Base-by-base conservation (phyloP, 2,797 vertebrate genomes). In the Xerus rutilus region DNA sequence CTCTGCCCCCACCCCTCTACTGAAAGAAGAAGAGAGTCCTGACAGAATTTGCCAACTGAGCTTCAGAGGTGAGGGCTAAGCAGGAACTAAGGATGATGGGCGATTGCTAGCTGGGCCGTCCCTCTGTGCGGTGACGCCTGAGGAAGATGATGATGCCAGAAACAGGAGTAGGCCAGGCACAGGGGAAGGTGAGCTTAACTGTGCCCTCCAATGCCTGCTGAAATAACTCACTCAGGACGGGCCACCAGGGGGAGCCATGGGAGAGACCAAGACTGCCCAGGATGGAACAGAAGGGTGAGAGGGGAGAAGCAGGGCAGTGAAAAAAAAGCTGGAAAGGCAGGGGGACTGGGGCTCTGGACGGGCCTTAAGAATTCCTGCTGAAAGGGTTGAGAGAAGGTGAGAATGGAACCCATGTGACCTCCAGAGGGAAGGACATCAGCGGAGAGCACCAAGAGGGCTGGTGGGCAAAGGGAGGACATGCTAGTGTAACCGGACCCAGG, bases 171-270 rank as follows among this genome's bases (percentile, higher is more conserved):
- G 47, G 28, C n/a, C 15, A 1, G 4, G 25, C 23, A 39, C 39
- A 14, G 25, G 45, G 25, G 4, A 43, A 7, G 39, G 43, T 4
- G 45, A 43, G 72, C 47, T n/a, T 39, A 23, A 1, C 2, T 10
- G 9, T 35, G 54, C 65, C 30, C 73, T 45, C 32, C 25, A 65
- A 17, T n/a, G 47, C 14, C 39, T 14, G 13, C 0, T 3, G 15
- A 73, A 78, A 62, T 7, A 5, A 45, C 32, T 28, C 21, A 7
- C 13, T 9, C 39, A 23, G 54, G 57, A 11, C 32, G 43, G 25
- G 6, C 39, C 54, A 25, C 20, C 0, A 0, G 18, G 25, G 14
- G 25, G 15, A 69, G 25, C 28, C 49, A 43, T 1, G 35, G n/a
- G 49, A 7, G 74, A 54, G 43, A 32, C 5, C 59, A 20, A 15